Evolutionary conservation across 2,113 vertebrate species (phyloP), one percentile per base, ranked within the genome.

Genomic region (Brachypodius melanocephalos): DNA sequence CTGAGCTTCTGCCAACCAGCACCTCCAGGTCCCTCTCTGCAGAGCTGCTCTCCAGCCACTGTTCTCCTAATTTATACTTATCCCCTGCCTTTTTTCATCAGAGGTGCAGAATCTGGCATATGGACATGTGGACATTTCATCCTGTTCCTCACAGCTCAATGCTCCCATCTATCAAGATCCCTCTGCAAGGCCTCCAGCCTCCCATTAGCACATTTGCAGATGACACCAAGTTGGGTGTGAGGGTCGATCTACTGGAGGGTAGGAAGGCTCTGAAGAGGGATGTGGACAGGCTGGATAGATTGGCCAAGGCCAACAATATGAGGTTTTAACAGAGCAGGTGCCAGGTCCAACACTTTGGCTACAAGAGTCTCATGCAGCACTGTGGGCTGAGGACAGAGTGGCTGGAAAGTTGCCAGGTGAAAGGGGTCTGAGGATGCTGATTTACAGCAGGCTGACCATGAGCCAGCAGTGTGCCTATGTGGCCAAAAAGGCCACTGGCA

Each of bases 401-500:
- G 9, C 19, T 43, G 12, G 45, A 52, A 71, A 51, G 20, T 29
- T 16, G 12, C 16, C 16, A 71, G 36, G 19, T 9, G 20, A 43
- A 51, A 43, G 10, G 24, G 25, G 31, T 16, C 12, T 43, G 36
- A 8, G 19, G 9, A 6, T 43, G 55, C 25, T 61, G 32, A 51
- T 51, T 51, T 34, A 51, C 20, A 20, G 38, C 32, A 42, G 20
- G 31, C 20, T 71, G 38, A 36, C 28, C 38, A 31, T 31, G 16
- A 61, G 25, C 66, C 25, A 61, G 1, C 9, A 9, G 12, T 34
- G 31, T 29, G 25, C 19, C 31, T 12, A 62, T 0, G 1, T 25
- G 26, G 16, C 20, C 38, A 71, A 31, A 38, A 71, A 43, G 5
- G 19, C 16, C 45, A 71, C 5, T 10, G 11, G 24, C 24, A 24